Evolutionary conservation across 2,113 vertebrate genomes (phyloP).

Genomic region (Suncus etruscus): DNA sequence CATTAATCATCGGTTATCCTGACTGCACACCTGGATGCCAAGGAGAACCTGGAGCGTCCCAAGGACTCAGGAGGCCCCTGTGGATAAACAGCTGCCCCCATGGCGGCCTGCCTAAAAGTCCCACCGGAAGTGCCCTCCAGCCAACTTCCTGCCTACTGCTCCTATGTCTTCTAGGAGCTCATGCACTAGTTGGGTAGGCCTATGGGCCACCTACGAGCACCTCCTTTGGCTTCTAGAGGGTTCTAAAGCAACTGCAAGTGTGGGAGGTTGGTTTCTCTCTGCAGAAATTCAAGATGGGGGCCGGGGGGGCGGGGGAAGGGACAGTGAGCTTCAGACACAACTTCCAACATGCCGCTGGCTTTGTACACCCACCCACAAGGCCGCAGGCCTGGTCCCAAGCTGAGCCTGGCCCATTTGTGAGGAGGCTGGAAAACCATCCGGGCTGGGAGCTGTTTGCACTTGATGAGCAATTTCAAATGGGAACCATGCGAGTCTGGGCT

Average conservation of each 20-base stretch:
- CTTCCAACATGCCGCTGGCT: neutral
- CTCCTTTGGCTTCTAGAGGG: slow-evolving; percentile 31
- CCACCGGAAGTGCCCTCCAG: neutral
- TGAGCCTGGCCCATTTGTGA: no score
- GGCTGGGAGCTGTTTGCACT: slow-evolving; percentile 79
- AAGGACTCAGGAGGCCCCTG: slow-evolving; percentile 48
- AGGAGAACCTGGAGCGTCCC: neutral
- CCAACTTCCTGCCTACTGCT: neutral
- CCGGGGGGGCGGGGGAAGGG: rapidly evolving
- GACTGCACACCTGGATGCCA: slow-evolving; percentile 67
- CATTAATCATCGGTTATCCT: slow-evolving; percentile 81
- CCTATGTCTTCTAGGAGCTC: no score
- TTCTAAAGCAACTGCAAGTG: neutral
- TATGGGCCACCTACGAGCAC: rapidly evolving
- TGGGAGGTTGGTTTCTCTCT: neutral
- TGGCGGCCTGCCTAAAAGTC: neutral
- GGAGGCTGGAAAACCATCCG: neutral
- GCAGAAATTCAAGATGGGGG: neutral
- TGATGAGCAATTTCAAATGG: slow-evolving; percentile 84
- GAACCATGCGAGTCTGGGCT: slow-evolving; percentile 68
- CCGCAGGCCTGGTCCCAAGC: neutral
- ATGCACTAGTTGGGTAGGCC: rapidly evolving
- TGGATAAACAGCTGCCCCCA: neutral
- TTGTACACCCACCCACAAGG: neutral
- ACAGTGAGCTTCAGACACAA: neutral